Evolutionary conservation across 1,140 invertebrate species (phyloP).

Genomic region (Drosophila carrolli): DNA sequence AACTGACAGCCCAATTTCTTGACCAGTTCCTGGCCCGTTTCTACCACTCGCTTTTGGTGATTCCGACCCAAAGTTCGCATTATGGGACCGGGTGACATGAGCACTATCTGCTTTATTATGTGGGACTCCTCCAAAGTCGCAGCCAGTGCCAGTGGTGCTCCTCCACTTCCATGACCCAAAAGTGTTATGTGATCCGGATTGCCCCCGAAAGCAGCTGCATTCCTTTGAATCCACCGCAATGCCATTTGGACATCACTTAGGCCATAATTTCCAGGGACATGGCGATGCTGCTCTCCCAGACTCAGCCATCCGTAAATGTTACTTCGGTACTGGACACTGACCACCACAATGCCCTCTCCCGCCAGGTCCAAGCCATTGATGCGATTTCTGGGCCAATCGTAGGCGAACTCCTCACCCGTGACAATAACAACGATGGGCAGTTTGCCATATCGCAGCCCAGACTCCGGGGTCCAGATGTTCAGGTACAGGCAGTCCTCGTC

Average conservation of each 20-base stretch:
- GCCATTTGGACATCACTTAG: conserved; percentile 90
- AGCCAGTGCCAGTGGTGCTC: conserved; percentile 56
- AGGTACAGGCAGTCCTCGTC: conserved; percentile 86
- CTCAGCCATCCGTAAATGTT: conserved; percentile 90
- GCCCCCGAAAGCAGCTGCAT: conserved; percentile 90
- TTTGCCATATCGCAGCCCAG: conserved; percentile 85
- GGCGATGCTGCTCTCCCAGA: conserved; percentile 85
- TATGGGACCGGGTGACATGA: conserved; percentile 90
- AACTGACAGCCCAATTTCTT: conserved; percentile 86
- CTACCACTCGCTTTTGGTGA: conserved; percentile 43
- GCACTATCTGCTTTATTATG: conserved; percentile 82
- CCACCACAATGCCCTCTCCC: conserved; percentile 88
- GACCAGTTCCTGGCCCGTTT: conserved; percentile 87
- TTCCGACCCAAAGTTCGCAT: conserved; percentile 80
- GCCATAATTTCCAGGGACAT: conserved; percentile 89
- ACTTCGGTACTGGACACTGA: conserved; percentile 88
- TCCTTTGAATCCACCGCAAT: conserved; percentile 89
- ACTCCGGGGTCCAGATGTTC: conserved; percentile 87
- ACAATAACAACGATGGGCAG: conserved; percentile 87
- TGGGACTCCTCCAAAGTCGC: conserved; percentile 17
- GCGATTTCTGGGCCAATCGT: conserved; percentile 84
- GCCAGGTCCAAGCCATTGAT: conserved; percentile 88
- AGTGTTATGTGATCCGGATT: conserved; percentile 89
- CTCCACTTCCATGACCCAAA: conserved; percentile 87
- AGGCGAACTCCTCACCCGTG: conserved; percentile 86